Evolutionary conservation across 2,888 invertebrate genomes (phyloP).

Genomic region (Apodemia duryi): DNA sequence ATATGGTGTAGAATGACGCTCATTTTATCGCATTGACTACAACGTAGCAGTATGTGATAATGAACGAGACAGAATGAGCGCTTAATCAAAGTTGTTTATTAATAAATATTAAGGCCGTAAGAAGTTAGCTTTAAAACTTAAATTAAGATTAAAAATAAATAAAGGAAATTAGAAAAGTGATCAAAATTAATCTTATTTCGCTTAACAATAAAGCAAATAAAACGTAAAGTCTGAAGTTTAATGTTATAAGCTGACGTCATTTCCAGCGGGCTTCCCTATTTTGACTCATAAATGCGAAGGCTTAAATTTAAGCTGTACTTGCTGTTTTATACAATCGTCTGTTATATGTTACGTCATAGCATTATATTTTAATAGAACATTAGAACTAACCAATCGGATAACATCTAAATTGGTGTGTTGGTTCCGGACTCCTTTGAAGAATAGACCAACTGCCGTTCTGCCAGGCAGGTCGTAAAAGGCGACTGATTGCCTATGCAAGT

Average conservation of each 20-base stretch:
- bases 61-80: too few relatives aligned
- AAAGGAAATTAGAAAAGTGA: background rate
- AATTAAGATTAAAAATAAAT: background rate
- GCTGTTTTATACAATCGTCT: background rate
- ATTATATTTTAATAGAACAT: too few relatives aligned
- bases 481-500: too few relatives aligned
- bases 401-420: too few relatives aligned
- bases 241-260: conserved; percentile 1
- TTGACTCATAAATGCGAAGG: conserved; percentile 6
- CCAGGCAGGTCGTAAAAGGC: too few relatives aligned
- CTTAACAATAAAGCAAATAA: background rate
- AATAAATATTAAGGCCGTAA: too few relatives aligned
- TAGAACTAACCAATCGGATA: too few relatives aligned
- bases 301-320: background rate
- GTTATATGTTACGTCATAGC: background rate
- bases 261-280: conserved; percentile 1
- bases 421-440: too few relatives aligned
- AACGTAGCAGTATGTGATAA: too few relatives aligned
- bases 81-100: background rate
- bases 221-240: background rate
- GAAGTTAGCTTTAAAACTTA: background rate
- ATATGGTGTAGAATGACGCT: too few relatives aligned
- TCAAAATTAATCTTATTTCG: background rate
- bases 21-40: too few relatives aligned
- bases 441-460: too few relatives aligned